Evolutionary conservation across 2,797 vertebrate species (phyloP).

Genomic region (Lacerta bilineata): DNA sequence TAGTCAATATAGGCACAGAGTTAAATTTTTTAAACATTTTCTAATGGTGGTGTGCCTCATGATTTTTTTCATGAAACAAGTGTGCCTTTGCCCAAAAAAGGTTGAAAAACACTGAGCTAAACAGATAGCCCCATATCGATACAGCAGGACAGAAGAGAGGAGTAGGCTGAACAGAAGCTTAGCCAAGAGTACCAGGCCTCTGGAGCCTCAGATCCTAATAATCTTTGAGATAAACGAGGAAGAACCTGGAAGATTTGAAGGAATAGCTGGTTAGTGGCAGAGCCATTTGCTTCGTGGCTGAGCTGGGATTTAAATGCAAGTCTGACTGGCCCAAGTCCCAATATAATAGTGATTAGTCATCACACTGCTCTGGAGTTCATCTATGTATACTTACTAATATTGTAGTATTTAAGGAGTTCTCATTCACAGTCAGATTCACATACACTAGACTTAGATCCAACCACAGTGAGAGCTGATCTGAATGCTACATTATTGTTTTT

Average conservation of each 20-base stretch:
- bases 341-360: neutral
- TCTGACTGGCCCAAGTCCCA: too few species aligned
- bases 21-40: too few species aligned
- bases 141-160: neutral
- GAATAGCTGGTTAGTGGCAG: neutral
- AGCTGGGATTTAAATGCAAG: neutral
- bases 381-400: neutral
- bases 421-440: neutral
- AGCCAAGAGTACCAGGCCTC: neutral
- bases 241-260: neutral
- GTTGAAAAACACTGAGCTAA: too few species aligned
- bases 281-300: neutral
- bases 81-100: too few species aligned
- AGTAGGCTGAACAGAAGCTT: neutral
- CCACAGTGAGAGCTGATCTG: neutral
- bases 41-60: too few species aligned
- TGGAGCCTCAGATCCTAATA: neutral
- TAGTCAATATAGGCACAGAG: too few species aligned
- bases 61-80: too few species aligned
- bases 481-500: neutral
- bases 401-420: neutral
- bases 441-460: neutral
- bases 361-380: neutral
- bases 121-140: too few species aligned
- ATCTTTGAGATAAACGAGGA: neutral